Conservation (phyloP, 2,797 vertebrate species). For the Myotis pilosus region DNA sequence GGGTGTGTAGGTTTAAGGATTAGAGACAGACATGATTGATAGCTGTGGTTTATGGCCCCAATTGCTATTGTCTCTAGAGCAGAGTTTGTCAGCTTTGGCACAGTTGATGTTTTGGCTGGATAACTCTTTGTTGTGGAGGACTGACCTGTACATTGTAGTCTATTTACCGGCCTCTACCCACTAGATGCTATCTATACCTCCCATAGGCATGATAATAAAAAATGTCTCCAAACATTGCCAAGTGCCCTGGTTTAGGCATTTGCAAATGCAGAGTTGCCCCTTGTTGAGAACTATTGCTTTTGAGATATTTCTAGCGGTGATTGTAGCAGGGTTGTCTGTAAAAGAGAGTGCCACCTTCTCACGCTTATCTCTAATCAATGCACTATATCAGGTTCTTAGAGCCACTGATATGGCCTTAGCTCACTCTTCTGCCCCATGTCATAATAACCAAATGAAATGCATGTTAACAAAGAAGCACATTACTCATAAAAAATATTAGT, state of each 20-base stretch:
- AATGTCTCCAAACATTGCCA: neutral
- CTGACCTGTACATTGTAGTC: neutral
- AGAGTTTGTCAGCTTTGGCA: neutral
- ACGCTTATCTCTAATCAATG: neutral
- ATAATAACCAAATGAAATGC: conserved; percentile 10
- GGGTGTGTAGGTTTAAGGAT: neutral
- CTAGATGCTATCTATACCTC: neutral
- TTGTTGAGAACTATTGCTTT: neutral
- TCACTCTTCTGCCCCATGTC: neutral
- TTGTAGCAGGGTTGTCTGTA: neutral
- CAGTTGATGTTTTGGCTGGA: neutral
- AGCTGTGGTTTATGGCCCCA: neutral
- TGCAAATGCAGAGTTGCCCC: neutral
- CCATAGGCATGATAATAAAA: neutral
- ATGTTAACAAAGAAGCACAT: conserved; percentile 2
- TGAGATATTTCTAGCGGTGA: neutral
- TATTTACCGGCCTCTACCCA: neutral
- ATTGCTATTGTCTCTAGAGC: neutral
- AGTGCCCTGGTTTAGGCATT: neutral
- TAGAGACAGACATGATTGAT: neutral
- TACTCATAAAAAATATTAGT: neutral
- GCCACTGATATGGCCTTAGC: neutral
- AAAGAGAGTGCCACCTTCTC: neutral
- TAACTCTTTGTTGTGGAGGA: neutral
- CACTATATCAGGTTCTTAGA: neutral